A percentile compares a stretch with the other conserved stretches of the same genome.
phyloP scores from a whole-genome alignment of 2,888 invertebrate species.

The Malthinus flaveolus region DNA sequence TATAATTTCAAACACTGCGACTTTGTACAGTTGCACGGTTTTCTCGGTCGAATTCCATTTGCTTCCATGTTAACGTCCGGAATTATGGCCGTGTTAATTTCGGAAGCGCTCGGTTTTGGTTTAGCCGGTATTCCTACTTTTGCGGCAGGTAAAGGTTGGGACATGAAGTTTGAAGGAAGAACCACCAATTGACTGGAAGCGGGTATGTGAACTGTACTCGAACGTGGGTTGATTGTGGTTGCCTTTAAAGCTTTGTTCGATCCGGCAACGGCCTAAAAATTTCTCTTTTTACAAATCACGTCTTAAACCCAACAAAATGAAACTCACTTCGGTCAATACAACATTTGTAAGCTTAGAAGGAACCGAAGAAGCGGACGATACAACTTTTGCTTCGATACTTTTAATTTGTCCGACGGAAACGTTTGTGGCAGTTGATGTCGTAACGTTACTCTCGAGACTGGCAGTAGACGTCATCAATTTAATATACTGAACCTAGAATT shows the following conservation, averaged over 20 bases:
- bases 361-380: constrained; percentile 28
- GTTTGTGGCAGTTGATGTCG: constrained; percentile 37
- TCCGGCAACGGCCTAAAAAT: constrained; percentile 6
- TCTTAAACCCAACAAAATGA: not conserved
- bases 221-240: constrained; percentile 2
- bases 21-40: constrained; percentile 99
- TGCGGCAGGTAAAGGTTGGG: constrained; percentile 45
- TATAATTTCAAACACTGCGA: constrained; percentile 98
- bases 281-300: too few species aligned
- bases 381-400: constrained; percentile 25
- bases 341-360: constrained; percentile 35
- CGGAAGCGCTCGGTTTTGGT: constrained; percentile 15
- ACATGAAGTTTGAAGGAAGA: constrained; percentile 62
- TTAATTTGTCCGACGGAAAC: constrained; percentile 18
- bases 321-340: constrained; percentile 44
- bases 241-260: constrained; percentile 27
- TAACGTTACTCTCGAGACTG: constrained; percentile 50
- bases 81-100: not conserved
- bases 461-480: constrained; percentile 61
- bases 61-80: constrained; percentile 37
- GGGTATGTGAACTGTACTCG: constrained; percentile 18
- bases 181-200: constrained; percentile 60
- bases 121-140: constrained; percentile 10
- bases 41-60: constrained; percentile 69
- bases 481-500: constrained; percentile 69